A percentile compares a stretch with the other conserved stretches of the same genome.
These are phyloP conservation scores for Myxocyprinus asiaticus DNA, from an alignment of 2,113 vertebrate species.

Conservation along the genomic window DNA sequence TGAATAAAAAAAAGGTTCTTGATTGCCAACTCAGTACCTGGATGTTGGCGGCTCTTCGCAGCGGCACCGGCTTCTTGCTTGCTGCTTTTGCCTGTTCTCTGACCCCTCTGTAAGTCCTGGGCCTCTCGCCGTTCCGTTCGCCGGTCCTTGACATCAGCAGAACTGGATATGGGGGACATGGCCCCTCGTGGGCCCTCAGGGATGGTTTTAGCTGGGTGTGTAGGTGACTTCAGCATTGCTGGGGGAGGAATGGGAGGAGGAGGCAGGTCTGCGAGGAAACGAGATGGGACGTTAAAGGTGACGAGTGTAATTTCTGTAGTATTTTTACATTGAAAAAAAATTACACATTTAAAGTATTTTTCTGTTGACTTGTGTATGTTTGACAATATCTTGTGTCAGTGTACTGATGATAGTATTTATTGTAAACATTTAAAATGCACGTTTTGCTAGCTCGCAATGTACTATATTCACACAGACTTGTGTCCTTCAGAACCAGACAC, in stretches of 20 bases:
- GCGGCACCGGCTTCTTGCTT: conserved; percentile 74
- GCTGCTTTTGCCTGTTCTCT: conserved; percentile 79
- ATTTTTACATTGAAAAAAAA: too few relatives aligned
- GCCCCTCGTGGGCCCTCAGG: conserved; percentile 82
- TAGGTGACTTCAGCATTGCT: conserved; percentile 93
- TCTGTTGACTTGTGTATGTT: too few relatives aligned
- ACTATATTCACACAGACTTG: neutral
- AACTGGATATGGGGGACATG: conserved; percentile 82
- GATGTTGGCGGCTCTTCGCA: conserved; percentile 83
- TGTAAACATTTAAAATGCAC: too few relatives aligned
- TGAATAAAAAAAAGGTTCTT: too few relatives aligned
- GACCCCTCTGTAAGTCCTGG: conserved; percentile 79
- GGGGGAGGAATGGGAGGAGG: conserved; percentile 95
- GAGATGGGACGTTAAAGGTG: too few relatives aligned
- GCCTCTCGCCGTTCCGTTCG: conserved; percentile 85
- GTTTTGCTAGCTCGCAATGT: neutral
- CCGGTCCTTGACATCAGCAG: conserved; percentile 79
- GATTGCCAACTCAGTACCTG: conserved; percentile 75
- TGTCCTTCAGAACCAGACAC: conserved; percentile 52
- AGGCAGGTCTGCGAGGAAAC: conserved; percentile 81
- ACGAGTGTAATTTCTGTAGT: too few relatives aligned
- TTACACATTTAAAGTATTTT: too few relatives aligned
- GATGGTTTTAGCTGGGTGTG: conserved; percentile 84
- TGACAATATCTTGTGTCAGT: too few relatives aligned
- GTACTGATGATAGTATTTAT: too few relatives aligned